Conservation (phyloP, 2,797 vertebrate genomes). For the Trematomus bernacchii region DNA sequence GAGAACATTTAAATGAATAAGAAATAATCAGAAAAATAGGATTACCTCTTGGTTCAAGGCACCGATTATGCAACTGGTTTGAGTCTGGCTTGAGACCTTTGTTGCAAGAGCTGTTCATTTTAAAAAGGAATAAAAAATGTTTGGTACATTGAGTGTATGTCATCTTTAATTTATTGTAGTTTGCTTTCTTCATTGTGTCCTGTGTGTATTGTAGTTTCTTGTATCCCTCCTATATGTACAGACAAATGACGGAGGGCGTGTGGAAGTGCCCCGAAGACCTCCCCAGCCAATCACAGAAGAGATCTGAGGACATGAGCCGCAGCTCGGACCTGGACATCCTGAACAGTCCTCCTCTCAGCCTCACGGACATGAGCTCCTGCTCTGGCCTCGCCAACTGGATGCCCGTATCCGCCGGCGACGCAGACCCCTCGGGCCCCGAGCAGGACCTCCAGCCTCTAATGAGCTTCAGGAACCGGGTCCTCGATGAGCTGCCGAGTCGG, state of each 20-base stretch:
- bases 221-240: slow-evolving; percentile 72
- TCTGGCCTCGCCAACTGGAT: slow-evolving; percentile 83
- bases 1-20: too few species aligned
- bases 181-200: slow-evolving; percentile 31
- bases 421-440: slow-evolving; percentile 78
- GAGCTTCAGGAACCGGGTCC: slow-evolving; percentile 82
- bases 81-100: too few species aligned
- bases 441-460: slow-evolving; percentile 79
- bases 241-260: slow-evolving; percentile 91
- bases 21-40: too few species aligned
- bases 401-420: slow-evolving; percentile 57
- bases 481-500: slow-evolving; percentile 87
- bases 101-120: too few species aligned
- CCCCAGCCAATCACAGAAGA: slow-evolving; percentile 87
- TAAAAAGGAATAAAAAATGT: too few species aligned
- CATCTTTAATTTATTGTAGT: neutral
- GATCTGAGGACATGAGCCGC: slow-evolving; percentile 85
- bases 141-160: slow-evolving; percentile 4
- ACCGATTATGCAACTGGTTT: too few species aligned
- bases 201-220: slow-evolving; percentile 69
- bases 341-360: slow-evolving; percentile 90
- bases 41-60: too few species aligned
- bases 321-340: slow-evolving; percentile 89
- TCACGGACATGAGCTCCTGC: slow-evolving; percentile 84
- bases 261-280: slow-evolving; percentile 89